Evolutionary conservation across 2,797 vertebrate genomes (phyloP), one percentile per base, ranked within the genome.

Genomic region (Sebastes umbrosus): DNA sequence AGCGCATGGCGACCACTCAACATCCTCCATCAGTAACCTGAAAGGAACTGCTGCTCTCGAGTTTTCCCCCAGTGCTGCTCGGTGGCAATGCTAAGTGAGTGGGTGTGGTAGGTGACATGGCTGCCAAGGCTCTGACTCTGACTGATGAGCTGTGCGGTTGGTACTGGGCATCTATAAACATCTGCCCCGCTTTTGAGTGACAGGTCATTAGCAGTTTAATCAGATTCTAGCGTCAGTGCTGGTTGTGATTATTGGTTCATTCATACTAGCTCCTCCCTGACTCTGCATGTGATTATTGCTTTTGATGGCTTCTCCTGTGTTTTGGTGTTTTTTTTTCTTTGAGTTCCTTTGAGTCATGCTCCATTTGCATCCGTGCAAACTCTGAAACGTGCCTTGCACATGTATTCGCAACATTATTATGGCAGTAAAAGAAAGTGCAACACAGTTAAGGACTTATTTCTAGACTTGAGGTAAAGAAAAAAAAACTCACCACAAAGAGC

Each of bases 141-240:
- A 94, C 90, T 90, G 93, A 95, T 94, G 94, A 95, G 94, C 93
- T 91, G 67, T 88, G 90, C 82, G 83, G 91, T 92, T 91, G 92
- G 93, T 94, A 93, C 90, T 76, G 91, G 93, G 91, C 88, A 92
- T 93, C 88, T 94, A 90, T 93, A 95, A 94, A 92, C 80, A 92
- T 92, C 93, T 93, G 92, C 84, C 89, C 81, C 12, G 8, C 78
- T 72, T 68, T 65, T 94, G 94, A 96, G 90, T 94, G 93, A 94
- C 92, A 90, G 90, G 87, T 93, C 94, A 94, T 94, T 94, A 92
- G 87, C 87, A 80, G 83, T 91, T 95, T 93, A 94, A 95, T 95
- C 93, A 95, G 93, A 95, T 92, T 90, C 85, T 70, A 90, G 90
- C 85, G n/a, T 92, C 84, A 52, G 70, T 81, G 92, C 87, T 92